Evolutionary conservation across 2,888 invertebrate genomes (phyloP), one percentile per base, ranked within the genome.

Genomic region (Drosophila seclusa): DNA sequence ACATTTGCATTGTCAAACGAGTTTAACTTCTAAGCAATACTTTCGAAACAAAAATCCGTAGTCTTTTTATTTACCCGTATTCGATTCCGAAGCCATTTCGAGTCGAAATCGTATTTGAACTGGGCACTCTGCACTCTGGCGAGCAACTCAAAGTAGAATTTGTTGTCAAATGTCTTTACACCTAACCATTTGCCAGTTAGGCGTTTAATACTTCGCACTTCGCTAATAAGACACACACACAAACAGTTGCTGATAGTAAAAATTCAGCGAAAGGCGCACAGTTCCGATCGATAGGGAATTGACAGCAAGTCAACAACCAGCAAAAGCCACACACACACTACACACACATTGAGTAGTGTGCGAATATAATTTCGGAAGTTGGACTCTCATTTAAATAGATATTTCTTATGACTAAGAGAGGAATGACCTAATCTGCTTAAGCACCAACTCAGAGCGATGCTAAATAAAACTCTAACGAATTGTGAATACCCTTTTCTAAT

Each of bases 51-150:
- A 18, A 21, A 13, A 29, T 57, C 31, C 8, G 6, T n/a, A 42
- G 4, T 16, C 21, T 18, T 11, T 11, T 55, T n/a, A 40, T 31
- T 27, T 83, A 90, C 91, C 91, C 65, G 54, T 83, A 67, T 80
- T 69, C 16, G 63, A 76, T 57, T 83, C 76, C 5, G 82, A 65
- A 13, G 80, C 72, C 90, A 91, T 90, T 65, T 65, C 50, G 36
- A 27, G 45, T 42, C 34, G 49, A 36, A 50, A 18, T 40, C 49
- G 13, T 36, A 59, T 31, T 60, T 29, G 62, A 71, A 78, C 76
- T 73, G 49, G 64, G 52, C 80, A 38, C 78, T n/a, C 31, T 27
- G 50, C 52, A 32, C 58, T 65, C 27, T 64, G 24, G 40, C 48
- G 52, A 57, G 45, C 52, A 73, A 84, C 84, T 88, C 71, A 76